Evolutionary conservation across 2,888 invertebrate species (phyloP).

Genomic region (Odontocerum albicorne): DNA sequence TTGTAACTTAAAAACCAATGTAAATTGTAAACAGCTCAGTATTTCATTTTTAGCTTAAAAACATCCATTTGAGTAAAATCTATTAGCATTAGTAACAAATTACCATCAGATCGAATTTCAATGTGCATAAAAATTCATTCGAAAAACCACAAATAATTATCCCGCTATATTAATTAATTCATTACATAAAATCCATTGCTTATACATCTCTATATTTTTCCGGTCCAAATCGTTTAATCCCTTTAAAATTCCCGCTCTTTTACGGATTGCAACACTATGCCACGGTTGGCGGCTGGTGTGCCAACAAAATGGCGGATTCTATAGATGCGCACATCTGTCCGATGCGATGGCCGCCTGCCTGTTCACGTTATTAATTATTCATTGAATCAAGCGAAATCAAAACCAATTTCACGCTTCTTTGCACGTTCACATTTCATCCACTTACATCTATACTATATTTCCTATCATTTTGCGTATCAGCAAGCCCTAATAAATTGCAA

Average conservation of each 20-base stretch:
- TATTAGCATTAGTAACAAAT: too few species aligned
- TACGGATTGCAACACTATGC: constrained; percentile 1
- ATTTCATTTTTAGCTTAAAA: too few species aligned
- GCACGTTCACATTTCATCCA: constrained; percentile 42
- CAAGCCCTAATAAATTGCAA: not conserved
- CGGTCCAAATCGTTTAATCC: constrained; percentile 13
- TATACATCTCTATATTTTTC: too few species aligned
- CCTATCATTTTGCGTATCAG: too few species aligned
- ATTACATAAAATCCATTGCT: too few species aligned
- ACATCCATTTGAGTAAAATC: too few species aligned
- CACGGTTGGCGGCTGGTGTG: not conserved
- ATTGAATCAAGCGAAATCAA: constrained; percentile 57
- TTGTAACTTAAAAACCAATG: too few species aligned
- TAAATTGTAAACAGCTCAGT: too few species aligned
- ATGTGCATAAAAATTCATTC: too few species aligned
- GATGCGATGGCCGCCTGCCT: constrained; percentile 37
- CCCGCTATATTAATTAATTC: too few species aligned
- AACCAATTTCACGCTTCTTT: constrained; percentile 62
- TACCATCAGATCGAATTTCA: too few species aligned
- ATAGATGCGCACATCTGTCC: constrained; percentile 22
- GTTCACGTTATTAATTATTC: constrained; percentile 55
- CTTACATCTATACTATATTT: constrained; percentile 21
- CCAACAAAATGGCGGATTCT: constrained; percentile 16
- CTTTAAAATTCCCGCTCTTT: constrained; percentile 7
- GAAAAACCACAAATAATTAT: too few species aligned